A percentile compares a stretch with the other conserved stretches of the same genome.
phyloP scores from a whole-genome alignment of 2,888 invertebrate genomes.

The Melieria omissa region DNA sequence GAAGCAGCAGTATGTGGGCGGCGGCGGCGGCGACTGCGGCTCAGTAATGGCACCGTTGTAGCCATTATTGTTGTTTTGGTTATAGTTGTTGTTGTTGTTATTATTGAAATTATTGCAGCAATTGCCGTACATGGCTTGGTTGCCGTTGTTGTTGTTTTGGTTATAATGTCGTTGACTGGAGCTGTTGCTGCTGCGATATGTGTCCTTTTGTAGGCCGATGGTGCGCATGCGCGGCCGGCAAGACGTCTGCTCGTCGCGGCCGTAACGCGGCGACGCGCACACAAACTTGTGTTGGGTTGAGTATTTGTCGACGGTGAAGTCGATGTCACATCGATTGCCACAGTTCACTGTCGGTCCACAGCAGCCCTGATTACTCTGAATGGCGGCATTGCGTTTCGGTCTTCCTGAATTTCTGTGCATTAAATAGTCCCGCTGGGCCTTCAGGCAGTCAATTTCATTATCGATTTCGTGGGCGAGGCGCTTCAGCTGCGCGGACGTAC shows the following conservation, averaged over 20 bases:
- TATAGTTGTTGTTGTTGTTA: conserved; percentile 14
- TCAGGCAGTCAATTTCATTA: conserved; percentile 42
- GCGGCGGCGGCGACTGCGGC: not conserved
- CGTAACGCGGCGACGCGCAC: conserved; percentile 32
- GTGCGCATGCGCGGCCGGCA: conserved; percentile 43
- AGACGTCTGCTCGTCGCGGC: conserved; percentile 35
- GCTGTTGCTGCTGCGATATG: conserved; percentile 9
- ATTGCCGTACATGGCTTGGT: too few relatives aligned
- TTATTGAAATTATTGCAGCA: conserved; percentile 10
- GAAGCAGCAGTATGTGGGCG: conserved; percentile 18
- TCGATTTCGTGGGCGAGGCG: conserved; percentile 37
- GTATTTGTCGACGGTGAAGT: conserved; percentile 38
- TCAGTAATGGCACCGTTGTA: conserved; percentile 21
- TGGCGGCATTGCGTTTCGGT: conserved; percentile 15
- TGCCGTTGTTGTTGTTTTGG: conserved; percentile 14
- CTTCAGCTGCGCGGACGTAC: conserved; percentile 31
- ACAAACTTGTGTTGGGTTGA: conserved; percentile 41
- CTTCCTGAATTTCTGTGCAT: conserved; percentile 12
- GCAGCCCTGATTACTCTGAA: conserved; percentile 35
- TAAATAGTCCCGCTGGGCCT: conserved; percentile 20
- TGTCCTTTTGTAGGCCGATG: conserved; percentile 39
- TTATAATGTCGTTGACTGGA: conserved; percentile 1
- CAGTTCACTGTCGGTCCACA: conserved; percentile 11
- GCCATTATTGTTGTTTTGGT: conserved; percentile 3
- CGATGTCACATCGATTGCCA: conserved; percentile 18